These are phyloP conservation scores for Corvus cornix DNA, from an alignment of 2,113 vertebrate genomes.

Conservation along the genomic window DNA sequence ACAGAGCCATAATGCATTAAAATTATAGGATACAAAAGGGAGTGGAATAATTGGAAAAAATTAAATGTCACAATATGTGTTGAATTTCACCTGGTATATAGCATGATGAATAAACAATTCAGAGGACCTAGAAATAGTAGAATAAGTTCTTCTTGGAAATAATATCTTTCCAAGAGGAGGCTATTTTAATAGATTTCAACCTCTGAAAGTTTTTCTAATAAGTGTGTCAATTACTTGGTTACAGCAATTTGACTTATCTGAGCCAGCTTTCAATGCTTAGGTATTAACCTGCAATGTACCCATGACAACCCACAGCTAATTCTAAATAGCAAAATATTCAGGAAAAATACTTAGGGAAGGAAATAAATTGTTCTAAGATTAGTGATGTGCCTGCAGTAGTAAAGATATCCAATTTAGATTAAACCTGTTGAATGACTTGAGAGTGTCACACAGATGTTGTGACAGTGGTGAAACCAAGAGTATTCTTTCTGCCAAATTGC, in stretches of 20 bases:
- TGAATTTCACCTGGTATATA: not conserved
- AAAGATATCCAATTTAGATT: not conserved
- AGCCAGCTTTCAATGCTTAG: not conserved
- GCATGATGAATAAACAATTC: not conserved
- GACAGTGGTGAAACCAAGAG: not conserved
- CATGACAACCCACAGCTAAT: not conserved
- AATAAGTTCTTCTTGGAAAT: not conserved
- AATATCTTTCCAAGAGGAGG: not conserved
- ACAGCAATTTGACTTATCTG: not conserved
- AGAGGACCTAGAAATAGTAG: not conserved
- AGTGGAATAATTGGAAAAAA: not conserved
- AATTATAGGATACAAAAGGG: not conserved
- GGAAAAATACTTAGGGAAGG: not conserved
- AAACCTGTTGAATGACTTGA: not conserved
- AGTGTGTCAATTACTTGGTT: accelerated
- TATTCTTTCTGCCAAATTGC: not conserved
- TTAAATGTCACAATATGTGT: not conserved
- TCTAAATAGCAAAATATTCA: not conserved
- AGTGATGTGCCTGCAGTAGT: not conserved
- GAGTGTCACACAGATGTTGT: not conserved
- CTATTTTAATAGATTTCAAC: not conserved
- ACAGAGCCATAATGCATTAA: not conserved
- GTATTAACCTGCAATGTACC: not conserved
- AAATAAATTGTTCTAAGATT: not conserved
- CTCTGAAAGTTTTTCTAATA: not conserved